Base-by-base conservation (phyloP, 2,113 vertebrate species). In the Apteryx mantelli region DNA sequence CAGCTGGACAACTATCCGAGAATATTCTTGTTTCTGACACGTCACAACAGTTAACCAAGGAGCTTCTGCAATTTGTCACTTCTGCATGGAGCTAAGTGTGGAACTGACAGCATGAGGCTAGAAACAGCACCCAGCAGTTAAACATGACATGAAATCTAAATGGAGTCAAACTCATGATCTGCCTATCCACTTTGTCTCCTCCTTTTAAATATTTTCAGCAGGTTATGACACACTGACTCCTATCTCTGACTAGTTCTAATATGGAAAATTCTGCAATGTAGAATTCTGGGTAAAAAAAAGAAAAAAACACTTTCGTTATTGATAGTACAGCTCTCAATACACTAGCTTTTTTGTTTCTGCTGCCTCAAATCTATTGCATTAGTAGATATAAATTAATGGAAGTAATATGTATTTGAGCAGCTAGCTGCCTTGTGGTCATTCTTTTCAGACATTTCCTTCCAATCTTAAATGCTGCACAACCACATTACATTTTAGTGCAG, bases 231-330 rank as follows among this genome's bases (percentile, higher is more conserved):
- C 81, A 93, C 75, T 22, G 38, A 83, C 90, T 88, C 75, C 75
- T 85, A 26, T 10, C 8, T 46, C 58, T 75, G 17, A 38, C 36
- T 38, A 38, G 36, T 38, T 38, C 36, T 38, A 38, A 38, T 38
- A 38, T 38, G 36, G 36, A 38, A 38, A 38, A 38, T 38, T 38
- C 36, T 38, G 36, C 36, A 91, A 36, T 86, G n/a, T 83, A 60
- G 93, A 94, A 95, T 90, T 52, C 42, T 86, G 65, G 80, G 74
- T 84, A 88, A 61, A 80, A 82, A 94, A 85, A 26, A 19, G 92
- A 68, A 93, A 92, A 89, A 16, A 56, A 15, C 30, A 58, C 28
- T 18, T 18, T 32, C 30, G 21, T 58, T 84, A 84, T 82, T 85
- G 70, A 86, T 90, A 69, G 80, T 34, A 93, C 91, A 91, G 36